Percentiles rank a stretch among this genome's conserved stretches.
Conservation (phyloP, 92 coral and sea anemone species). For the Epizoanthus scotinus region DNA sequence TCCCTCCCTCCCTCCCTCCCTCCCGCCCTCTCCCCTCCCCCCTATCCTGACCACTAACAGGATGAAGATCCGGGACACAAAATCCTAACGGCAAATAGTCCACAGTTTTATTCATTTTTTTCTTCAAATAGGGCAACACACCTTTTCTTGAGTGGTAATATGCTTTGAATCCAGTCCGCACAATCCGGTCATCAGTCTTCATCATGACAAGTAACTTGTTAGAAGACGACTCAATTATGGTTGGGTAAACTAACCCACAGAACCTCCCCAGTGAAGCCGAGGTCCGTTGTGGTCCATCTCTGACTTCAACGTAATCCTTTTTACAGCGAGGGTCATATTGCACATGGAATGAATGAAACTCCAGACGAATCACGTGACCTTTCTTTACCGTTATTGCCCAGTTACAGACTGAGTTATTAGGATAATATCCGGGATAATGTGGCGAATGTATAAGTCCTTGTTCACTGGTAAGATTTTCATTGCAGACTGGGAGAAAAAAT, state of each 20-base stretch:
- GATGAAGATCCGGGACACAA: too few relatives aligned
- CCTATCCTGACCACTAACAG: too few relatives aligned
- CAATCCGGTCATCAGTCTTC: slow-evolving; percentile 28
- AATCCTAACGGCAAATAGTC: too few relatives aligned
- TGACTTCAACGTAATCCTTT: slow-evolving; percentile 58
- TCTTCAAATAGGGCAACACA: too few relatives aligned
- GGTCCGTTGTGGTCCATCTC: slow-evolving; percentile 39
- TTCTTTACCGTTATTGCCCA: slow-evolving; percentile 61
- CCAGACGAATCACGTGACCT: slow-evolving; percentile 59
- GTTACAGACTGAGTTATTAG: slow-evolving; percentile 44
- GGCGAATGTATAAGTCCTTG: slow-evolving; percentile 69
- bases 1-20: too few relatives aligned
- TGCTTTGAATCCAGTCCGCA: slow-evolving; percentile 57
- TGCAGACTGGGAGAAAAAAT: slow-evolving; percentile 25
- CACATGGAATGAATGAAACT: slow-evolving; percentile 50
- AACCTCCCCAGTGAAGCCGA: slow-evolving; percentile 46
- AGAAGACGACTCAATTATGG: slow-evolving; percentile 43
- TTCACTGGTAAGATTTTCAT: slow-evolving; percentile 22
- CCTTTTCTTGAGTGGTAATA: slow-evolving; percentile 37
- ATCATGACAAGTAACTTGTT: slow-evolving; percentile 55
- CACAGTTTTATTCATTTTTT: too few relatives aligned
- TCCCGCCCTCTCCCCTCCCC: too few relatives aligned
- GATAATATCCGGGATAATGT: slow-evolving; percentile 67
- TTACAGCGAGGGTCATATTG: slow-evolving; percentile 59
- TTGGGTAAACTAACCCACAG: slow-evolving; percentile 69